Conservation (phyloP, 2,888 invertebrate genomes). For the Coenonympha arcania region DNA sequence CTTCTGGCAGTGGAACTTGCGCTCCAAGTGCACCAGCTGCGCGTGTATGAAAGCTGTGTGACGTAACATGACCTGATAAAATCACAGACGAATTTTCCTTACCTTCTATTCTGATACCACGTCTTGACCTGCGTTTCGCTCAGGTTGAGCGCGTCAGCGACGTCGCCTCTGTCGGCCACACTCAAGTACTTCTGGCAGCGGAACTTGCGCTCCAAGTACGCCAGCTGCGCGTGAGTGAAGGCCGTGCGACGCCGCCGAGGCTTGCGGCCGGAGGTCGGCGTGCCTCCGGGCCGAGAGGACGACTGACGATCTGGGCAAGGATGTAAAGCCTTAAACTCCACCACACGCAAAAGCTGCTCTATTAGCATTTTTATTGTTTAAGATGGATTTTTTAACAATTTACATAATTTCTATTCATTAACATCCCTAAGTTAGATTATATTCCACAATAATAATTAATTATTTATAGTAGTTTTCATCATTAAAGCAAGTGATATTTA, state of each 20-base stretch:
- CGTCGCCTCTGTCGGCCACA: constrained; percentile 93
- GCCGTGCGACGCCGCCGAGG: constrained; percentile 90
- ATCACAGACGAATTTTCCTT: constrained; percentile 33
- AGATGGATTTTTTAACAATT: no score
- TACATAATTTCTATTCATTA: no score
- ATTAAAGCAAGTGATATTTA: no score
- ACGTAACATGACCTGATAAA: no score
- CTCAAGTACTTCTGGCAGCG: constrained; percentile 94
- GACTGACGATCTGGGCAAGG: constrained; percentile 43
- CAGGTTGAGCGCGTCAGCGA: constrained; percentile 89
- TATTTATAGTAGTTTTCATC: no score
- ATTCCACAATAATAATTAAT: no score
- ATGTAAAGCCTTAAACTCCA: no score
- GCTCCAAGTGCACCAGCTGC: constrained; percentile 91
- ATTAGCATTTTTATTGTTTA: no score
- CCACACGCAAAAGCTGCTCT: no score
- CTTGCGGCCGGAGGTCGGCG: constrained; percentile 77
- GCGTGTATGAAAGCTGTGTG: constrained; percentile 95
- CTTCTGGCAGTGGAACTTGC: constrained; percentile 94
- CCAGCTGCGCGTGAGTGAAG: constrained; percentile 94
- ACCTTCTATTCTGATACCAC: constrained; percentile 94
- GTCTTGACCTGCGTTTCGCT: constrained; percentile 97
- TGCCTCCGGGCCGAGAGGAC: constrained; percentile 33
- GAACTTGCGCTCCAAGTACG: constrained; percentile 93
- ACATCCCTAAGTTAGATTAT: no score